A percentile compares a stretch with the other conserved stretches of the same genome.
phyloP scores from a whole-genome alignment of 2,113 vertebrate species.

The Crotalus helleri region DNA sequence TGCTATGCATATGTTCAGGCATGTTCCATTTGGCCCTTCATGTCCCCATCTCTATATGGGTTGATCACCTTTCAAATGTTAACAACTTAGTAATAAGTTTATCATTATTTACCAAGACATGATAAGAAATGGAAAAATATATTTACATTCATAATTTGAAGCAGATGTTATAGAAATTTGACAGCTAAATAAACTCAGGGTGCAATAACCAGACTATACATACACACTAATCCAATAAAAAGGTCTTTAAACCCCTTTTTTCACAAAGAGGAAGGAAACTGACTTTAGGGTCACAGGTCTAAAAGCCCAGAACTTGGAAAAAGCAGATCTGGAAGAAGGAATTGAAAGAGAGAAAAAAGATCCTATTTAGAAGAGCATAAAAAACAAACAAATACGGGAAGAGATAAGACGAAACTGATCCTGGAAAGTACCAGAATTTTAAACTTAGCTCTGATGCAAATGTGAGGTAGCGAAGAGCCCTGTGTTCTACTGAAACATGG shows the following conservation, averaged over 20 bases:
- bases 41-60: not conserved
- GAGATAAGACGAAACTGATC: not conserved
- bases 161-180: not conserved
- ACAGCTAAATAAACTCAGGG: not conserved
- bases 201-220: not conserved
- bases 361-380: not conserved
- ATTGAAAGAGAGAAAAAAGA: not conserved
- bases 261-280: not conserved
- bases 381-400: not conserved
- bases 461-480: not conserved
- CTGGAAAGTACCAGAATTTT: not conserved
- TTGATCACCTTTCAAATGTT: not conserved
- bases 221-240: not conserved
- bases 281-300: not conserved
- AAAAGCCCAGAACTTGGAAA: not conserved
- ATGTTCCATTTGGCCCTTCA: not conserved
- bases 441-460: not conserved
- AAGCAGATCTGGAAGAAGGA: not conserved
- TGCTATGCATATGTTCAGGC: not conserved
- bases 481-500: not conserved
- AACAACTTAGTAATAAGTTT: not conserved
- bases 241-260: not conserved
- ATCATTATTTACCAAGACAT: not conserved
- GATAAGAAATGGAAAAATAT: not conserved
- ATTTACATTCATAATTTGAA: not conserved